Conservation (phyloP, 1,140 invertebrate genomes). For the Listronotus oregonensis region DNA sequence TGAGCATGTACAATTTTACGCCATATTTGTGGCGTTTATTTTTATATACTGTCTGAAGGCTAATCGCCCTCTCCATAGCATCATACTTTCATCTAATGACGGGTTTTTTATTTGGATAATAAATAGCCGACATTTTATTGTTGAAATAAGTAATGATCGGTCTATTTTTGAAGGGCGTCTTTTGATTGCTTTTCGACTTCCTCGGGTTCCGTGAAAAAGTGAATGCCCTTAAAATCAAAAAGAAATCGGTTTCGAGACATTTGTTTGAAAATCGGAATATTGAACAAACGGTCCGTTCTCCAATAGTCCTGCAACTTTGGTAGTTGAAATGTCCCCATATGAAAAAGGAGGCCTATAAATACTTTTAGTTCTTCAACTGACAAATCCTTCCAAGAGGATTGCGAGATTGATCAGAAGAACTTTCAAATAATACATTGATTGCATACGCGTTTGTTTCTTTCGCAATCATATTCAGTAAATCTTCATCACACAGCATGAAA, state of each 20-base stretch:
- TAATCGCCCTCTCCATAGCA: constrained; percentile 34
- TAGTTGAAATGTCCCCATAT: constrained; percentile 36
- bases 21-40: constrained; percentile 33
- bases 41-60: constrained; percentile 33
- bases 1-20: constrained; percentile 34
- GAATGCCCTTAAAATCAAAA: constrained; percentile 39
- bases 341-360: constrained; percentile 40
- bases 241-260: constrained; percentile 45
- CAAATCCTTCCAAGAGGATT: constrained; percentile 37
- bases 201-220: constrained; percentile 36
- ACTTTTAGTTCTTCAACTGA: constrained; percentile 35
- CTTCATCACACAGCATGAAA: neutral
- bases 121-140: constrained; percentile 35
- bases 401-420: constrained; percentile 20
- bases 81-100: constrained; percentile 43
- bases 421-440: constrained; percentile 29
- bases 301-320: constrained; percentile 43
- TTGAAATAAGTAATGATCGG: constrained; percentile 34
- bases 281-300: constrained; percentile 39
- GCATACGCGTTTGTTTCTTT: constrained; percentile 41
- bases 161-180: constrained; percentile 29
- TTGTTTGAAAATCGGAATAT: constrained; percentile 33
- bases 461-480: constrained; percentile 30
- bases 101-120: constrained; percentile 43
- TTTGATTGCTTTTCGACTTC: neutral